Evolutionary conservation across 2,113 vertebrate genomes (phyloP).

Genomic region (Pyrgilauda ruficollis): DNA sequence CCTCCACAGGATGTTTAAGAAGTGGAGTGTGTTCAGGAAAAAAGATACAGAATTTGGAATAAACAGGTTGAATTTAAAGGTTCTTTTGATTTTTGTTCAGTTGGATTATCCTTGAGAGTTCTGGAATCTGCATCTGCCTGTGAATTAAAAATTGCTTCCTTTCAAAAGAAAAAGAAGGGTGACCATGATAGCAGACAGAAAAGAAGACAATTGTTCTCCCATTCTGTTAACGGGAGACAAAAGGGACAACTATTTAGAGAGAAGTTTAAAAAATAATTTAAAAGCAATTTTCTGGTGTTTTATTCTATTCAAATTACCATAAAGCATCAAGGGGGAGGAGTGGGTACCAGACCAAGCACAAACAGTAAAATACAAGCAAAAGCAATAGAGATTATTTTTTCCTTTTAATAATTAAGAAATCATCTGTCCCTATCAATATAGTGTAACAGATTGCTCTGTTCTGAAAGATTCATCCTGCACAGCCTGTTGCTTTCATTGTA

Average conservation of each 20-base stretch:
- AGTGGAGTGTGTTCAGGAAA: neutral
- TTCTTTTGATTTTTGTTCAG: neutral
- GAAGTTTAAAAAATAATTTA: neutral
- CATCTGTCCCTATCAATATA: neutral
- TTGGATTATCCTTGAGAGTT: neutral
- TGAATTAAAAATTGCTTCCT: neutral
- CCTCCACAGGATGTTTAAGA: neutral
- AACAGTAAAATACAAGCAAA: neutral
- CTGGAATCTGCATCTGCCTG: neutral
- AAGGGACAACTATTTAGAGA: neutral
- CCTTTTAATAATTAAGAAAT: neutral
- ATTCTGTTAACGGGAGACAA: neutral
- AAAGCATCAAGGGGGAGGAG: neutral
- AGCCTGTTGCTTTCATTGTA: neutral
- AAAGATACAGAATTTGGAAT: neutral
- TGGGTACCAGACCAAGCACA: neutral
- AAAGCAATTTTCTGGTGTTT: neutral
- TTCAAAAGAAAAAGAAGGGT: neutral
- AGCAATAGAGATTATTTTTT: neutral
- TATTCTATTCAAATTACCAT: neutral
- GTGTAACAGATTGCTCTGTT: neutral
- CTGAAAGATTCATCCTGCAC: neutral
- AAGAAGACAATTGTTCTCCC: neutral
- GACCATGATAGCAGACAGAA: neutral
- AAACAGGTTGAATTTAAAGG: neutral